Evolutionary conservation across 2,888 invertebrate species (phyloP), one percentile per base, ranked within the genome.

Genomic region (Papilio demoleus): DNA sequence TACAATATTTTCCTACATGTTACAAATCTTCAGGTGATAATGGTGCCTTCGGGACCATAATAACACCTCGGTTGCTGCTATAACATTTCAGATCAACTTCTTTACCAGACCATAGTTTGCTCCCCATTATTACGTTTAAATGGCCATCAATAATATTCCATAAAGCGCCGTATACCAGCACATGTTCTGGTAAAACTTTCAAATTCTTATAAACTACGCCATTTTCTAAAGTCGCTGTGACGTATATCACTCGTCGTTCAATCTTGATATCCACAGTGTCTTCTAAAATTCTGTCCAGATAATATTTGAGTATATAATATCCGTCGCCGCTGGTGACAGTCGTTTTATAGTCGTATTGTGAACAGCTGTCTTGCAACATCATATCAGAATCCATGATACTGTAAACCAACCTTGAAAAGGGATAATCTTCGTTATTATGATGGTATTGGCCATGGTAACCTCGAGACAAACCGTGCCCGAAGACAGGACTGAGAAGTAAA

Each of bases 111-210:
- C 12, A 14, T 12, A 14, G 22, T 12, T 12, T 50, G 14, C 14
- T 50, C 0, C 12, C 14, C 12, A 50, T 24, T 24, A 24, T 24
- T 14, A 50, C 50, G 22, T 24, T 11, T 1, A 50, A 24, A 4
- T 12, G 2, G 6, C 50, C 50, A 24, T 24, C 22, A 22, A 24
- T 12, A 11, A 50, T 50, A 5, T 22, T 50, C 65, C 65, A 59
- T 2, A 31, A 4, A 12, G 58, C 58, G 8, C 45, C n/a, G 5
- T 6, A 4, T n/a, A 36, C 34, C 2, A 34, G 12, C 9, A 58
- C 58, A 17, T 19, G 22, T 19, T 65, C 9, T 12, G 65, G 65
- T 22, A 65, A 22, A 34, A 45, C 40, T 11, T 59, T 65, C n/a
- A 65, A 42, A 17, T 58, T 42, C 36, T 36, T 45, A 22, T 34